Base-by-base conservation (phyloP, 2,888 invertebrate species). In the Chymomyza amoena region DNA sequence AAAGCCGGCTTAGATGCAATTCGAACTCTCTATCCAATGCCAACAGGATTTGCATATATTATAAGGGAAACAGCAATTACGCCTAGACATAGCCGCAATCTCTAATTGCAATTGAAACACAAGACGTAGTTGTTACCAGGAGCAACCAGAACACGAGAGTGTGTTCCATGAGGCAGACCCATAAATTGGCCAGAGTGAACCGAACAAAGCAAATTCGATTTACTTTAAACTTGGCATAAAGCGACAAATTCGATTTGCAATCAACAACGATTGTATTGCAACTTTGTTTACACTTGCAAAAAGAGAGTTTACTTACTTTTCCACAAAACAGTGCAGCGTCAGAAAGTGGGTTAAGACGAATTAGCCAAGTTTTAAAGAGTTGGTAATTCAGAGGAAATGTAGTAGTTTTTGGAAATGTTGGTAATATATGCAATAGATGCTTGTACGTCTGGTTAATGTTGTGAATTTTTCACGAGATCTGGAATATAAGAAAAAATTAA, bases 21-120 rank as follows among this genome's bases (percentile, higher is more conserved):
- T 20, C 16, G 20, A 54, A 54, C 54, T 54, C 39, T 9, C 57
- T 20, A 25, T 25, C 20, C 10, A 18, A 57, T 57, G 32, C 57
- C 20, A 7, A 9, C 25, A 57, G 57, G 51, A 59, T 69, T 69
- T 69, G 51, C 69, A 69, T 62, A 59, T 16, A 25, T 66, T 66
- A 16, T 6, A 15, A 10, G 25, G 57, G 28, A 56, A 64, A 60
- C 50, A 16, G 13, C 13, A 61, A 60, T 45, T 57, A 20, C 54
- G 9, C 54, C 16, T 18, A 54, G 54, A 54, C 54, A 20, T 54
- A 13, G 39, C 39, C 39, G 39, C 39, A 45, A 45, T 45, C 39
- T 45, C 39, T 45, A 45, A 45, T 45, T 45, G 39, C 39, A 45
- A 45, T 13, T 45, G 39, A 45, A 45, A 45, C 13, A 45, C 39